Evolutionary conservation across 2,888 invertebrate genomes (phyloP), one percentile per base, ranked within the genome.

Genomic region (Epistrophella euchroma): DNA sequence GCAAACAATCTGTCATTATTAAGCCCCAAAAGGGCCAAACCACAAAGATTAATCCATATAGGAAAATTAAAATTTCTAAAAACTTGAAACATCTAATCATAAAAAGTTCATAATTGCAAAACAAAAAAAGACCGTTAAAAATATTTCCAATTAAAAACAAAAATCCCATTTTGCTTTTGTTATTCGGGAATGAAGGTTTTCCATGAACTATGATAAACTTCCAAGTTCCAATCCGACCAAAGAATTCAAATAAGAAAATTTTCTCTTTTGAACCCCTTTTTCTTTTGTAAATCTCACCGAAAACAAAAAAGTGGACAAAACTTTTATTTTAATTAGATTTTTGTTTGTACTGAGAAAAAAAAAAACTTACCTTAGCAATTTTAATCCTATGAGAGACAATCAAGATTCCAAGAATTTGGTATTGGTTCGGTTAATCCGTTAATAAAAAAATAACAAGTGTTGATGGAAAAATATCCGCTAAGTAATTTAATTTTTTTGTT

Each of bases 381-480:
- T 43, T 62, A 62, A 62, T 62, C 62, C 62, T 62, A 45, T 60
- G 4, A 15, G 25, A 28, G 22, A 58, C 19, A 37, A 37, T 19
- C 19, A 40, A 28, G n/a, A 45, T 43, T 17, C 37, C 58, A 19
- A 19, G 19, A 35, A 2, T 43, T 43, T 62, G 40, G 37, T 19
- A 17, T 13, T 17, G 32, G 37, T 40, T 56, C 35, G 19, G 58
- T n/a, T 60, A 60, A 62, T 62, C 62, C 62, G n/a, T n/a, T 62
- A 10, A 62, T 43, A 37, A 37, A 13, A 40, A 22, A 6, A 25
- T 28, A n/a, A 32, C 5, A 56, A 56, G 32, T 56, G 56, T 40
- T 10, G 40, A 4, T 60, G 22, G 40, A 25, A 40, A 60, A 60
- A 60, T 40, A 62, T 43, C 43, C 62, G 45, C 32, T 66, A 66